phyloP scores from a whole-genome alignment of 2,113 vertebrate genomes.

The Geococcyx californianus region DNA sequence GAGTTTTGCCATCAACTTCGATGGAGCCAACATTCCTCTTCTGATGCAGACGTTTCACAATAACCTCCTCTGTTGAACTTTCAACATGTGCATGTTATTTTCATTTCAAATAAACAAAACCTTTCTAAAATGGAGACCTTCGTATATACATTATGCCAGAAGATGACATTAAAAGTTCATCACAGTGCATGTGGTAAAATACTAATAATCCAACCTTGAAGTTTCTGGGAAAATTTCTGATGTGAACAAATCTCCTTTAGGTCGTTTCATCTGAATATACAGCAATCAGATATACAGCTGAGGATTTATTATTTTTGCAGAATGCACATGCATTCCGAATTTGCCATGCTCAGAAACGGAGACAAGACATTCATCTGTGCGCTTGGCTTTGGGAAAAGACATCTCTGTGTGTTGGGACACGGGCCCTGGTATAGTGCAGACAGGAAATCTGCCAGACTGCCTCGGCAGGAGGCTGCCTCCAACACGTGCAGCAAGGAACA shows the following conservation, averaged over 20 bases:
- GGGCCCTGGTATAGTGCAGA: slow-evolving; percentile 52
- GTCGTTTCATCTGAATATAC: not conserved
- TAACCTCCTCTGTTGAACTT: slow-evolving; percentile 26
- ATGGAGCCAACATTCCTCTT: slow-evolving; percentile 37
- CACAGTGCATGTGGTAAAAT: not conserved
- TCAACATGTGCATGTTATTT: slow-evolving; percentile 19
- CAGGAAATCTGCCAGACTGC: slow-evolving; percentile 78
- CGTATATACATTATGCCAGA: not conserved
- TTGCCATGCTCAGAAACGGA: slow-evolving; percentile 45
- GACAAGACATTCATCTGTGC: slow-evolving; percentile 52
- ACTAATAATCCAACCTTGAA: slow-evolving; percentile 36
- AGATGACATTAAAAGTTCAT: slow-evolving; percentile 41
- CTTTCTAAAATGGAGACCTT: not conserved
- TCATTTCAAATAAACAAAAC: slow-evolving; percentile 49
- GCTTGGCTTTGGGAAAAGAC: slow-evolving; percentile 59
- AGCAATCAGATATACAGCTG: slow-evolving; percentile 42
- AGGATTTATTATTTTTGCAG: slow-evolving; percentile 57
- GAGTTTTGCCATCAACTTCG: slow-evolving; percentile 9
- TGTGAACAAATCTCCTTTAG: not conserved
- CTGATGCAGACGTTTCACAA: slow-evolving; percentile 26
- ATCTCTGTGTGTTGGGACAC: slow-evolving; percentile 40
- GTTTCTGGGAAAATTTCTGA: slow-evolving; percentile 27
- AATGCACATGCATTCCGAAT: slow-evolving; percentile 42
- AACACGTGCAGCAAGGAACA: slow-evolving; percentile 75
- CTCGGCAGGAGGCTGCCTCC: slow-evolving; percentile 70